Conservation (phyloP, 1,140 invertebrate genomes). For the Cyclina sinensis region DNA sequence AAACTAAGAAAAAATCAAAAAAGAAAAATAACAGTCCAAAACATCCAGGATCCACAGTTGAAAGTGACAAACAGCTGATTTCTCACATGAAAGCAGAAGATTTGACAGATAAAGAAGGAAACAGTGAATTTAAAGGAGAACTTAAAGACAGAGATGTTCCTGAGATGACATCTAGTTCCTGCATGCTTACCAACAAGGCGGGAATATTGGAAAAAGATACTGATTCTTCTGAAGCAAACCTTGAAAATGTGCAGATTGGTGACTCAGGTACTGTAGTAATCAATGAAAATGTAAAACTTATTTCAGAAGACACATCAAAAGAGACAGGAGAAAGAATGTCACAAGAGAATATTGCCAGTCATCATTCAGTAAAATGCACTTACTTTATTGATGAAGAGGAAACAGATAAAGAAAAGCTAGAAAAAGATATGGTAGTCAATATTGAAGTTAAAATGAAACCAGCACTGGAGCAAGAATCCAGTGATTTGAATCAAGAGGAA, state of each 20-base stretch:
- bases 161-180: not conserved
- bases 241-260: not conserved
- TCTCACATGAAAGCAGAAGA: not conserved
- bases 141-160: not conserved
- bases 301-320: not conserved
- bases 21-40: slow-evolving; percentile 33
- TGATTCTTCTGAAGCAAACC: not conserved
- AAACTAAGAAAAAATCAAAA: slow-evolving; percentile 39
- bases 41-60: not conserved
- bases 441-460: not conserved
- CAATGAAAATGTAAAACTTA: not conserved
- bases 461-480: not conserved
- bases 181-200: not conserved
- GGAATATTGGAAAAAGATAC: not conserved
- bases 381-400: too few species aligned
- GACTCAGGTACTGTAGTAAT: not conserved
- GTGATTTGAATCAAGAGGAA: not conserved
- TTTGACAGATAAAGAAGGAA: not conserved
- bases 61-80: not conserved
- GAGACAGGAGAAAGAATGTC: not conserved
- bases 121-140: not conserved
- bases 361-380: too few species aligned
- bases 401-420: not conserved
- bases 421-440: not conserved
- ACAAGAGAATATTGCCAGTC: not conserved